Conservation (phyloP, 2,113 vertebrate genomes). For the Rattus rattus region DNA sequence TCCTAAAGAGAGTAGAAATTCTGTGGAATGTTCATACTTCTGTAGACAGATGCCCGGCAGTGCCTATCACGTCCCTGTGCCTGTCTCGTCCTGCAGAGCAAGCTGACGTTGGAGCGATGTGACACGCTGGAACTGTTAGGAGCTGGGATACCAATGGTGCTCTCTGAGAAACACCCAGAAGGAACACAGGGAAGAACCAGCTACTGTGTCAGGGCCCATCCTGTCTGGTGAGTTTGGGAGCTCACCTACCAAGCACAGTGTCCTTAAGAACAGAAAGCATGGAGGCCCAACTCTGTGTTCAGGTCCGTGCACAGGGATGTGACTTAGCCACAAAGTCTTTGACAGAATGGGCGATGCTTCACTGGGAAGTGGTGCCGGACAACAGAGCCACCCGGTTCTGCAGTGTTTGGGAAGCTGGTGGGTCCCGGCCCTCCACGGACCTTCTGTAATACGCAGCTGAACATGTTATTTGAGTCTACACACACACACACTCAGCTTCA, state of each 20-base stretch:
- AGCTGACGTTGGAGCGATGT: fast-evolving
- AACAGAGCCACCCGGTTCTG: not conserved
- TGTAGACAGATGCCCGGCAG: not conserved
- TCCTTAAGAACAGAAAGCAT: not conserved
- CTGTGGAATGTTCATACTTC: not conserved
- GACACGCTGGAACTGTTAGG: not conserved
- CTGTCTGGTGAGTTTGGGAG: not conserved
- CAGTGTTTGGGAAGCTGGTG: fast-evolving
- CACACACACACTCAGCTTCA: not conserved
- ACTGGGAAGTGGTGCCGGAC: not conserved
- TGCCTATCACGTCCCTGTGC: fast-evolving
- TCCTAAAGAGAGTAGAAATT: not conserved
- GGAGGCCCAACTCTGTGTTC: not conserved
- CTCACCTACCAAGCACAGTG: not conserved
- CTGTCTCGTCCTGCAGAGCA: not conserved
- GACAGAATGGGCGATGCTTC: not conserved
- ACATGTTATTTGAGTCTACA: not conserved
- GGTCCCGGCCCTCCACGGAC: fast-evolving
- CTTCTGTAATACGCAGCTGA: not conserved
- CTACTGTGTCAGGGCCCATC: fast-evolving
- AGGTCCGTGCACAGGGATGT: no score
- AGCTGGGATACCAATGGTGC: fast-evolving
- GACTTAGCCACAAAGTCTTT: not conserved
- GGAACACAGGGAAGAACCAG: not conserved
- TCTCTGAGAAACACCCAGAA: not conserved